Evolutionary conservation across 2,113 vertebrate species (phyloP), one percentile per base, ranked within the genome.

Genomic region (Dendropsophus ebraccatus): DNA sequence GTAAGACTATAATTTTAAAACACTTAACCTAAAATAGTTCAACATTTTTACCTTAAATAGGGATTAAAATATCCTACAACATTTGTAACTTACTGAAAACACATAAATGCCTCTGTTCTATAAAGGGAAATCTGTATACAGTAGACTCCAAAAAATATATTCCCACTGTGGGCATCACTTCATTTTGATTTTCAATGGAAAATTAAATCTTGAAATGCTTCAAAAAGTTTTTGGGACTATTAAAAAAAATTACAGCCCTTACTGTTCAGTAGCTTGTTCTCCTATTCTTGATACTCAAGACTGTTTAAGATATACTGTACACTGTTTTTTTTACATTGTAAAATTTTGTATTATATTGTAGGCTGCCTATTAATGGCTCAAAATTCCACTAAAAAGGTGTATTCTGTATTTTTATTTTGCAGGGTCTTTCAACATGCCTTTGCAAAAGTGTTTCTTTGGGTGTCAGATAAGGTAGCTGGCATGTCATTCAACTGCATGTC

Each of bases 21-120:
- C 84, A 88, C 69, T 89, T 87, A 88, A 84, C 80, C 88, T 87
- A 87, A 90, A 81, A 50, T 87, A 82, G 88, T 62, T 84, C 72
- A 81, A 41, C 79, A 56, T 89, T 85, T 78, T 87, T 88, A 81
- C 86, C 85, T 86, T 80, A 84, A 84, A 82, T 70, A 84, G 37
- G 58, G 88, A 89, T 88, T 88, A 76, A 83, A 84, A 79, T 11
- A 85, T 77, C 41, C 45, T 67, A 78, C 60, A 23, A 78, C 58
- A 77, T 52, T 78, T 52, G 73, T 85, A 78, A 84, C 72, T 47
- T 23, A 85, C 78, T 87, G 58, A 87, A 89, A 84, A 45, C 81
- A 73, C 14, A 21, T 65, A 72, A 88, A 88, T 45, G 74, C 83
- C 87, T 77, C 13, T 69, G 16, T 76, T 35, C 45, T 16, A 82